Evolutionary conservation across 1,140 invertebrate species (phyloP).

Genomic region (Sarcophaga bullata): DNA sequence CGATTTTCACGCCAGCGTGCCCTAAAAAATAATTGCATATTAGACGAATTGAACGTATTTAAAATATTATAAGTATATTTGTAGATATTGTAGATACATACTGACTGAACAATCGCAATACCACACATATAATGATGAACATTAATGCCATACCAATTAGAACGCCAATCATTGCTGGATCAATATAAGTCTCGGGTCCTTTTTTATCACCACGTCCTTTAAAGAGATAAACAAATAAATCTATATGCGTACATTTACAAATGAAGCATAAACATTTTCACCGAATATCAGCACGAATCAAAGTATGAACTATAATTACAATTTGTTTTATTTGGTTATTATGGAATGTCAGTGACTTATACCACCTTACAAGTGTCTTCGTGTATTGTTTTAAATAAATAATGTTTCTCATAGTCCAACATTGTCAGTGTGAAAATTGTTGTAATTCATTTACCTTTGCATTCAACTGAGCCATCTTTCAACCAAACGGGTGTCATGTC

Average conservation of each 20-base stretch:
- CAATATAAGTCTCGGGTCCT: constrained; percentile 71
- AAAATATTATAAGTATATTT: neutral
- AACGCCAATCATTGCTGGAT: constrained; percentile 90
- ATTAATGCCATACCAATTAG: constrained; percentile 90
- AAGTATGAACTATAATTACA: too few relatives aligned
- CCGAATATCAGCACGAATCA: too few relatives aligned
- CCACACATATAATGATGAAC: constrained; percentile 94
- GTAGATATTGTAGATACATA: constrained; percentile 67
- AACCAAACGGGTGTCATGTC: constrained; percentile 76
- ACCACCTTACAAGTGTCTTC: too few relatives aligned
- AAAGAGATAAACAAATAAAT: constrained; percentile 40
- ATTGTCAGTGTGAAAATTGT: neutral
- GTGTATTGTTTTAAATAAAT: too few relatives aligned
- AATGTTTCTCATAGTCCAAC: too few relatives aligned
- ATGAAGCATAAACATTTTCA: too few relatives aligned
- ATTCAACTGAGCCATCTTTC: constrained; percentile 75
- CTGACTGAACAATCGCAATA: constrained; percentile 92
- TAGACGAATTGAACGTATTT: neutral
- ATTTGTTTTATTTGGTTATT: too few relatives aligned
- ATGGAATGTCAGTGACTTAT: too few relatives aligned
- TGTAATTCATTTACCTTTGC: constrained; percentile 71
- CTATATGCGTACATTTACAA: neutral
- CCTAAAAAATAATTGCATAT: constrained; percentile 67
- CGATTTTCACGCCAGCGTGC: constrained; percentile 91
- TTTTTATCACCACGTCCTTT: constrained; percentile 59